Percentiles rank a stretch among this genome's conserved stretches.
These are phyloP conservation scores for Protosalanx chinensis DNA, from an alignment of 2,797 vertebrate species.

Conservation along the genomic window DNA sequence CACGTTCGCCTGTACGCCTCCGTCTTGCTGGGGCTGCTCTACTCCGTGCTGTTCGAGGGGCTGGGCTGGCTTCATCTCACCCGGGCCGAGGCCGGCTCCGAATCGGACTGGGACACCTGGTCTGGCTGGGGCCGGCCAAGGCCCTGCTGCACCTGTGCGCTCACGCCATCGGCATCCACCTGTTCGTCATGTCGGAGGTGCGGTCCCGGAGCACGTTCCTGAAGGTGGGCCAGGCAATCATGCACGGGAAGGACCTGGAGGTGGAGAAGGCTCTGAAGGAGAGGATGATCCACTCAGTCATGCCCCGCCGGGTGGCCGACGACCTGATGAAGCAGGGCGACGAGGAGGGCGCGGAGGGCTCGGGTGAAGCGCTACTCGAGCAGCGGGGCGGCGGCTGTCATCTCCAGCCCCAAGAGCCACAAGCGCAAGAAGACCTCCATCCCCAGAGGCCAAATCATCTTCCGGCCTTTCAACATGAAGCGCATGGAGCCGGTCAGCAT, in stretches of 20 bases:
- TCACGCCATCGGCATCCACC: conserved; percentile 89
- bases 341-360: conserved; percentile 89
- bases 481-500: conserved; percentile 94
- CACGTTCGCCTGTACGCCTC: conserved; percentile 92
- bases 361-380: conserved; percentile 89
- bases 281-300: conserved; percentile 98
- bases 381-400: conserved; percentile 82
- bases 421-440: conserved; percentile 96
- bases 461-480: conserved; percentile 98
- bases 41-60: conserved; percentile 86
- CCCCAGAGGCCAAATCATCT: conserved; percentile 90
- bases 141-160: conserved; percentile 90
- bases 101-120: conserved; percentile 70
- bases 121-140: conserved; percentile 82
- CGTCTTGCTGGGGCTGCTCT: conserved; percentile 85
- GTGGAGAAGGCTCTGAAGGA: conserved; percentile 98
- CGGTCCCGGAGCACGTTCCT: conserved; percentile 97
- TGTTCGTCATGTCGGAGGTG: conserved; percentile 97
- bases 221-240: conserved; percentile 97
- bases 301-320: conserved; percentile 93
- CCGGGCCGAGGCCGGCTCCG: conserved; percentile 31
- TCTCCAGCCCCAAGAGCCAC: conserved; percentile 88
- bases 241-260: conserved; percentile 98
- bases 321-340: conserved; percentile 97
- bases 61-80: conserved; percentile 82